Conservation (phyloP, 1,140 invertebrate species). For the Drosophila guanche region DNA sequence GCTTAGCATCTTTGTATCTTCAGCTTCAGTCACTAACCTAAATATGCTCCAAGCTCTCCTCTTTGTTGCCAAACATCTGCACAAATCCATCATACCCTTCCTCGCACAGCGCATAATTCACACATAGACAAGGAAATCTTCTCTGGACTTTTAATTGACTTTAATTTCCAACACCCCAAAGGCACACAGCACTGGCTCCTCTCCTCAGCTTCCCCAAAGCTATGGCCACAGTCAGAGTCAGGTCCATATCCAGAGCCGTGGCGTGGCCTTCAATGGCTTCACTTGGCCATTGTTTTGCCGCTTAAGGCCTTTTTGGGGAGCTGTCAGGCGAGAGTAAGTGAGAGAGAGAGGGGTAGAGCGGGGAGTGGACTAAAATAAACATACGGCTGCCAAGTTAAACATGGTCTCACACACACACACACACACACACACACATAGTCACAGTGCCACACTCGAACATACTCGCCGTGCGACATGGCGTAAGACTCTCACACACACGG, state of each 20-base stretch:
- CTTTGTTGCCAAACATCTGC: too few species aligned
- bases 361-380: slow-evolving; percentile 65
- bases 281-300: slow-evolving; percentile 69
- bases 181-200: slow-evolving; percentile 20
- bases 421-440: slow-evolving; percentile 12
- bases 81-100: slow-evolving; percentile 5
- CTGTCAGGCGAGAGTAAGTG: slow-evolving; percentile 29
- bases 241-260: too few species aligned
- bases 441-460: slow-evolving; percentile 2
- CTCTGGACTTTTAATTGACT: slow-evolving; percentile 70
- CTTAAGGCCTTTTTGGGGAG: slow-evolving; percentile 68
- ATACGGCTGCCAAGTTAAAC: slow-evolving; percentile 67
- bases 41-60: background rate
- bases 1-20: too few species aligned
- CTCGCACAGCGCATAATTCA: slow-evolving; percentile 12
- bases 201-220: too few species aligned
- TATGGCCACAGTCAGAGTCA: background rate
- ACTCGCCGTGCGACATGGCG: slow-evolving; percentile 16
- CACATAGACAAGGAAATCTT: slow-evolving; percentile 27
- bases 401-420: slow-evolving; percentile 30
- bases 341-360: too few species aligned
- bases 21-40: too few species aligned
- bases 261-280: slow-evolving; percentile 31
- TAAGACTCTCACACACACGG: slow-evolving; percentile 29
- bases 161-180: slow-evolving; percentile 72